Evolutionary conservation across 1,140 invertebrate species (phyloP), one percentile per base, ranked within the genome.

Genomic region (Drosophila lini): DNA sequence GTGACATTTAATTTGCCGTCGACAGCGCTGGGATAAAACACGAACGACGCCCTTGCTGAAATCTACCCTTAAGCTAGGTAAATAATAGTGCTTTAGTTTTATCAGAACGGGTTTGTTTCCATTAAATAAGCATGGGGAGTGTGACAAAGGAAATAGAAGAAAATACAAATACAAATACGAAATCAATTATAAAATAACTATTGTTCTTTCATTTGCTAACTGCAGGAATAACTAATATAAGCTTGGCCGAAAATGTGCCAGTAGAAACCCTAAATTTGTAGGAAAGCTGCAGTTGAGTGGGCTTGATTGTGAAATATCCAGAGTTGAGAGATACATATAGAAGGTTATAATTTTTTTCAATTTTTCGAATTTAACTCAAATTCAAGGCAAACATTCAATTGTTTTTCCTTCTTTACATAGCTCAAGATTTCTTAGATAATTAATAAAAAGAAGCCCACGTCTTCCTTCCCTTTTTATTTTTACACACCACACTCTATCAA

Each of bases 1-100:
- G 82, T 86, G 82, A 86, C 82, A 88, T 86, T 82, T 86, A 86
- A 86, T 86, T 86, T 86, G 70, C 63, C 63, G 61, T 75, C 82
- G 74, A 67, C 74, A 56, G 75, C 13, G 53, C 22, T 41, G 25
- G 68, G 36, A 68, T 59, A 68, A 62, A 68, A 78, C 63, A 60
- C 22, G 16, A 42, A 63, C 40, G 31, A 38, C 28, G 34, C 36
- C 68, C 68, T 38, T 15, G 10, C 19, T 47, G 22, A 59, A 71
- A 71, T 59, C 28, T 48, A 41, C 67, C 41, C 53, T 41, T 70
- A 38, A 58, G 47, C 64, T 34, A 34, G 9, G 64, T 52, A 52
- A 40, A 65, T 50, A 65, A 65, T 22, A 52, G 61, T 34, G 52
- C 42, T 57, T 41, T 34, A 58, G 44, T 68, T 25, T 61, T 38